phyloP scores from a whole-genome alignment of 2,113 vertebrate genomes.

The Pan paniscus region DNA sequence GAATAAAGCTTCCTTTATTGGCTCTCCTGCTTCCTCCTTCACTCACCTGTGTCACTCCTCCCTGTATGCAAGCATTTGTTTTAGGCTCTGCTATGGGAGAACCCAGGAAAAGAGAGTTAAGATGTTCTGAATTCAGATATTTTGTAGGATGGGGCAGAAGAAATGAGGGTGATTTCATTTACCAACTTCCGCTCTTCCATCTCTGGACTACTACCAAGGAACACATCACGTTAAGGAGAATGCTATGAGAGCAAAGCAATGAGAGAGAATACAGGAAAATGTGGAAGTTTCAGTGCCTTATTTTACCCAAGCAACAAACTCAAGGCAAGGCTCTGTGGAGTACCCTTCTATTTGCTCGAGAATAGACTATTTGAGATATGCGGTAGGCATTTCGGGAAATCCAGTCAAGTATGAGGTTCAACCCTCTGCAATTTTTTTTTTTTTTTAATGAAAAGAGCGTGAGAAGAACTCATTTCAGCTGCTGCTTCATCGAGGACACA shows the following conservation, averaged over 20 bases:
- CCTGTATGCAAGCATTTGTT: neutral
- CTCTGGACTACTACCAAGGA: too few relatives aligned
- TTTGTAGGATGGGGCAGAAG: neutral
- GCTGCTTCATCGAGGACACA: neutral
- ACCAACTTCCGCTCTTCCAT: too few relatives aligned
- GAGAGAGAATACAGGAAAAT: too few relatives aligned
- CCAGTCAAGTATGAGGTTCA: neutral
- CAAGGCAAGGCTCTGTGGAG: too few relatives aligned
- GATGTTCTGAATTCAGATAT: neutral
- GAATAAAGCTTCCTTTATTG: too few relatives aligned
- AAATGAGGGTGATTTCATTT: neutral
- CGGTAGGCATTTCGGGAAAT: neutral
- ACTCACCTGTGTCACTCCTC: accelerated
- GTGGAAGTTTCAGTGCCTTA: too few relatives aligned
- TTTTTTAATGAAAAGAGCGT: neutral
- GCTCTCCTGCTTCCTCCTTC: neutral
- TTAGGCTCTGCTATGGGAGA: neutral
- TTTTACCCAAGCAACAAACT: too few relatives aligned
- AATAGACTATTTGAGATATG: neutral
- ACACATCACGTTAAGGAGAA: too few relatives aligned
- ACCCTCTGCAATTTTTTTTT: neutral
- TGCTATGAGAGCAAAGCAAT: too few relatives aligned
- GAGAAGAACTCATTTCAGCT: neutral
- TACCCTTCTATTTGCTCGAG: neutral
- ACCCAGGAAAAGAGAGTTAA: neutral